phyloP scores from a whole-genome alignment of 2,113 vertebrate species.

The Embiotoca jacksoni region DNA sequence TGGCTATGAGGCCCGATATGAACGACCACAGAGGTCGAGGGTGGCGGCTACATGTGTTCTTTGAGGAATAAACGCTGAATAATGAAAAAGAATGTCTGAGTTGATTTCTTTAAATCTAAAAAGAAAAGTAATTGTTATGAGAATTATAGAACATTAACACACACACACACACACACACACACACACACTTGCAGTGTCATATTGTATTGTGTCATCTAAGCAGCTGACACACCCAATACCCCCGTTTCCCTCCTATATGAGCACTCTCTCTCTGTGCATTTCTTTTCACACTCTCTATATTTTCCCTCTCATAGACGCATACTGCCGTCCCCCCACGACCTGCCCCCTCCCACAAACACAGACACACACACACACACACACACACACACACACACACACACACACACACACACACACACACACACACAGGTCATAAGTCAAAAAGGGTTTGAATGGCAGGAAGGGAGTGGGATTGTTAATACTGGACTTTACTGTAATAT shows the following conservation, averaged over 20 bases:
- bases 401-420: constrained; percentile 1
- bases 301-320: background rate
- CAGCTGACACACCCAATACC: constrained; percentile 41
- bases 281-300: background rate
- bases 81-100: no score
- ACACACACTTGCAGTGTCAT: background rate
- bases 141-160: background rate
- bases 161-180: constrained; percentile 12
- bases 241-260: constrained; percentile 28
- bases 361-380: constrained; percentile 21
- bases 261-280: background rate
- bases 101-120: background rate
- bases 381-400: constrained; percentile 20
- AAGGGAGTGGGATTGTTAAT: constrained; percentile 74
- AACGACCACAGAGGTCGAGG: no score
- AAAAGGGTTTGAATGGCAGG: constrained; percentile 72
- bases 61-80: no score
- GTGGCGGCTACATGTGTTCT: no score
- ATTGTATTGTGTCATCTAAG: constrained; percentile 47
- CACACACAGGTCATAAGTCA: constrained; percentile 63
- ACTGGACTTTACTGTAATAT: constrained; percentile 63
- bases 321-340: background rate
- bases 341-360: background rate
- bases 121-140: background rate
- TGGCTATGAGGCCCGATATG: no score